Evolutionary conservation across 2,113 vertebrate species (phyloP).

Genomic region (Irena cyanogastra): DNA sequence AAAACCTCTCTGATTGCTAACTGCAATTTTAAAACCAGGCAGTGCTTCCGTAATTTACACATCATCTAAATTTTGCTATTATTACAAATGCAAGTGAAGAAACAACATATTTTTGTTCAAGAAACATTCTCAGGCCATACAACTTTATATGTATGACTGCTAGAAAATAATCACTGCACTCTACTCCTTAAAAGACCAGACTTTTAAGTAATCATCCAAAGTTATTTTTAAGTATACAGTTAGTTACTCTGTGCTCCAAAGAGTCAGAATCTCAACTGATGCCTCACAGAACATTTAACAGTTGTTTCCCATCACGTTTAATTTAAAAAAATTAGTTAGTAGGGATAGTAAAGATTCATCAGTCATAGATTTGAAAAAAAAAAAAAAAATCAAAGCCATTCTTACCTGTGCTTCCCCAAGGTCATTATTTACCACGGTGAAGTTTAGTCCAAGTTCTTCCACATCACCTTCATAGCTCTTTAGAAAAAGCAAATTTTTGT

Average conservation of each 20-base stretch:
- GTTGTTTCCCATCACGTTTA: constrained; percentile 65
- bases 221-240: background rate
- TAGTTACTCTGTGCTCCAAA: background rate
- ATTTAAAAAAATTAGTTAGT: constrained; percentile 34
- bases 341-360: constrained; percentile 66
- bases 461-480: constrained; percentile 97
- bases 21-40: background rate
- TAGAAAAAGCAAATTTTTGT: constrained; percentile 94
- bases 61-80: background rate
- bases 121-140: background rate
- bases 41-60: background rate
- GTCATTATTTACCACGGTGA: constrained; percentile 97
- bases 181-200: background rate
- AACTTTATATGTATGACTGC: background rate
- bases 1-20: background rate
- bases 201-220: background rate
- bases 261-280: constrained; percentile 41
- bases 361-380: background rate
- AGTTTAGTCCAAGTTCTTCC: constrained; percentile 96
- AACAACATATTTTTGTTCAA: background rate
- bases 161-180: background rate
- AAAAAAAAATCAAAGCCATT: background rate
- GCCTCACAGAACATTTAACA: constrained; percentile 9
- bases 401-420: constrained; percentile 93
- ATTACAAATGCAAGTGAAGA: background rate